Evolutionary conservation across 2,888 invertebrate genomes (phyloP).

Genomic region (Hydrotaea diabolus): DNA sequence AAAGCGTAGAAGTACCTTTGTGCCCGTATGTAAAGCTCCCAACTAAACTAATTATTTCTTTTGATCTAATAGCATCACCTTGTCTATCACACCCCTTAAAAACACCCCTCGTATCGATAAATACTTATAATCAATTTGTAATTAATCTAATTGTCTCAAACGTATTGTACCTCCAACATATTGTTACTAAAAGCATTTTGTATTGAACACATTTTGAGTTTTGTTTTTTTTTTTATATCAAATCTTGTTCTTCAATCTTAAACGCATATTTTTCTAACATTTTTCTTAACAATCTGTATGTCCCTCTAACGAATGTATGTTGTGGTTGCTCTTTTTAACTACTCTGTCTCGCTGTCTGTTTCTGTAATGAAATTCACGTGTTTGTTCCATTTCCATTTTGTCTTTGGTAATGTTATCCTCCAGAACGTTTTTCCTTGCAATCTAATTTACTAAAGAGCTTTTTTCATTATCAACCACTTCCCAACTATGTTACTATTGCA

Average conservation of each 20-base stretch:
- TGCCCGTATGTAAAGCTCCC: background rate
- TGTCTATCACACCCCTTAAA: background rate
- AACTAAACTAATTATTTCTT: background rate
- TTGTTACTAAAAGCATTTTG: constrained; percentile 36
- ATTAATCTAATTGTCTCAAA: background rate
- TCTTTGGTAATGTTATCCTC: constrained; percentile 46
- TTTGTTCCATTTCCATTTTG: constrained; percentile 30
- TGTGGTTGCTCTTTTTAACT: constrained; percentile 29
- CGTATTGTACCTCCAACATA: background rate
- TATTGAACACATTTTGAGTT: constrained; percentile 4
- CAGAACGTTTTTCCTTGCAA: constrained; percentile 31
- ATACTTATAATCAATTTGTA: background rate
- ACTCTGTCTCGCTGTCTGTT: constrained; percentile 8
- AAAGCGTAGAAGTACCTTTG: background rate
- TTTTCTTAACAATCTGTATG: constrained; percentile 42
- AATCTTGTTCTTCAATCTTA: constrained; percentile 27
- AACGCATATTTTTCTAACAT: constrained; percentile 31
- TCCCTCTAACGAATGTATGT: constrained; percentile 54
- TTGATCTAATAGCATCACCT: background rate
- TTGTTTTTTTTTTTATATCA: background rate
- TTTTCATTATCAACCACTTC: constrained; percentile 66
- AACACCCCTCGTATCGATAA: background rate
- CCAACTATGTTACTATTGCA: constrained; percentile 81
- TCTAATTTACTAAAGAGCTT: background rate
- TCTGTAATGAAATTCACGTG: constrained; percentile 22